A percentile compares a stretch with the other conserved stretches of the same genome.
Evolutionary conservation across 2,888 invertebrate genomes (phyloP).

Genomic region (Clanis bilineata): DNA sequence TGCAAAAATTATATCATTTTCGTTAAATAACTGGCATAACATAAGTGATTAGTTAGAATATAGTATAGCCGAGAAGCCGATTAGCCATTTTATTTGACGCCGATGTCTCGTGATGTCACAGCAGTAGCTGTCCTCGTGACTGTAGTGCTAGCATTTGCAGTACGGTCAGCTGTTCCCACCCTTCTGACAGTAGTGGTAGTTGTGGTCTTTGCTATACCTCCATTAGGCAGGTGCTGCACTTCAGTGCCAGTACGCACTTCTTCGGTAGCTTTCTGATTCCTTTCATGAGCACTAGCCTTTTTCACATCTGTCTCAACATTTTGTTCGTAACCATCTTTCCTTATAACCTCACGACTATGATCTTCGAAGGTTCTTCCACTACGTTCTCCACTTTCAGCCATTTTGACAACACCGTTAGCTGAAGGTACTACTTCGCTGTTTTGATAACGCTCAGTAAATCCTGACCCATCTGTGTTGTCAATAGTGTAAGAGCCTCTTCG

Average conservation of each 20-base stretch:
- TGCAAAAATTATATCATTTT: neutral
- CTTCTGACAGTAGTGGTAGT: slow-evolving; percentile 69
- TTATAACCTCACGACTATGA: slow-evolving; percentile 52
- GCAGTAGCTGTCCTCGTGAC: slow-evolving; percentile 66
- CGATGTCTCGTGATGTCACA: slow-evolving; percentile 68
- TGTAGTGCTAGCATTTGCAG: slow-evolving; percentile 59
- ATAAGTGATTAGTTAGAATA: neutral
- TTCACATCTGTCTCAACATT: slow-evolving; percentile 57
- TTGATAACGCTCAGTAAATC: slow-evolving; percentile 60
- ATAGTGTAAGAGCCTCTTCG: slow-evolving; percentile 76
- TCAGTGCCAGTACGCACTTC: slow-evolving; percentile 65
- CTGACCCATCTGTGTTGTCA: slow-evolving; percentile 58
- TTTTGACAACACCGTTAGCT: slow-evolving; percentile 58
- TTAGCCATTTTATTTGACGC: slow-evolving; percentile 55
- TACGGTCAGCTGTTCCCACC: slow-evolving; percentile 65
- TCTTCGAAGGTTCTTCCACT: slow-evolving; percentile 54
- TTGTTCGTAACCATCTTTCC: slow-evolving; percentile 60
- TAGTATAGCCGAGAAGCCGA: neutral
- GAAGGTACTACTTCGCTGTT: slow-evolving; percentile 64
- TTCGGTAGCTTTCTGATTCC: slow-evolving; percentile 56
- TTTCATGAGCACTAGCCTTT: slow-evolving; percentile 61
- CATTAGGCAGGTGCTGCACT: slow-evolving; percentile 66
- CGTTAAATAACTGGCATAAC: slow-evolving; percentile 6
- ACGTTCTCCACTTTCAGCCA: slow-evolving; percentile 58
- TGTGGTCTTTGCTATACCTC: slow-evolving; percentile 66